A percentile compares a stretch with the other conserved stretches of the same genome.
Evolutionary conservation across 2,888 invertebrate genomes (phyloP).

Genomic region (Orchesella flavescens): DNA sequence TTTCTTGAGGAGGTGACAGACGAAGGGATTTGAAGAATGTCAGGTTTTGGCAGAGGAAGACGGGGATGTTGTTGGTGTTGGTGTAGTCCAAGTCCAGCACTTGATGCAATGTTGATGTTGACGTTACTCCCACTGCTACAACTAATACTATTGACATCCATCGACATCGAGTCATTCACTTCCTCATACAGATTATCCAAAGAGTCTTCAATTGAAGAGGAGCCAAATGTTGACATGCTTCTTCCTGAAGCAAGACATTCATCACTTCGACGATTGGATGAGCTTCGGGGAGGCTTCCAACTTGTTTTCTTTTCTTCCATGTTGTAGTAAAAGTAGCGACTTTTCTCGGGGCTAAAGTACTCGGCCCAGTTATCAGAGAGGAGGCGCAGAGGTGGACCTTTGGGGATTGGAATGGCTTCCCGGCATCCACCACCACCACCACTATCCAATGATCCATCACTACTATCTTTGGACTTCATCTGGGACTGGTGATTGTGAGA

Average conservation of each 20-base stretch:
- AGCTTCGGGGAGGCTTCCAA: constrained; percentile 71
- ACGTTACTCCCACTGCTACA: constrained; percentile 36
- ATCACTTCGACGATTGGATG: constrained; percentile 65
- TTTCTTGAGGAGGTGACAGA: constrained; percentile 56
- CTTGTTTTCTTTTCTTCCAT: constrained; percentile 66
- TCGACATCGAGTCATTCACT: constrained; percentile 41
- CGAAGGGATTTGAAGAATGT: constrained; percentile 56
- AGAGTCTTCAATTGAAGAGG: constrained; percentile 65
- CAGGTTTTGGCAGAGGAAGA: constrained; percentile 39
- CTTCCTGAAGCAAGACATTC: constrained; percentile 63
- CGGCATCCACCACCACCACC: too few relatives aligned
- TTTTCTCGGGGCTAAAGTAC: constrained; percentile 63
- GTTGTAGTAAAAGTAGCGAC: constrained; percentile 70
- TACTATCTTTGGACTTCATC: constrained; percentile 60
- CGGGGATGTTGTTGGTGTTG: too few relatives aligned
- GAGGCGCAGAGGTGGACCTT: constrained; percentile 62
- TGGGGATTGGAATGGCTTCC: constrained; percentile 38
- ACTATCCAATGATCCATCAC: constrained; percentile 60
- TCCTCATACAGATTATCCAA: constrained; percentile 65
- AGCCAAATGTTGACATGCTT: constrained; percentile 64
- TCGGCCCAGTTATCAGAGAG: constrained; percentile 71
- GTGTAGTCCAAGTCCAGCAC: too few relatives aligned
- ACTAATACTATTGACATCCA: constrained; percentile 50
- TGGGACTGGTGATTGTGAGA: neutral
- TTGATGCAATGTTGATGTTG: constrained; percentile 16